phyloP scores from a whole-genome alignment of 1,140 invertebrate species.

The Anastrepha ludens region DNA sequence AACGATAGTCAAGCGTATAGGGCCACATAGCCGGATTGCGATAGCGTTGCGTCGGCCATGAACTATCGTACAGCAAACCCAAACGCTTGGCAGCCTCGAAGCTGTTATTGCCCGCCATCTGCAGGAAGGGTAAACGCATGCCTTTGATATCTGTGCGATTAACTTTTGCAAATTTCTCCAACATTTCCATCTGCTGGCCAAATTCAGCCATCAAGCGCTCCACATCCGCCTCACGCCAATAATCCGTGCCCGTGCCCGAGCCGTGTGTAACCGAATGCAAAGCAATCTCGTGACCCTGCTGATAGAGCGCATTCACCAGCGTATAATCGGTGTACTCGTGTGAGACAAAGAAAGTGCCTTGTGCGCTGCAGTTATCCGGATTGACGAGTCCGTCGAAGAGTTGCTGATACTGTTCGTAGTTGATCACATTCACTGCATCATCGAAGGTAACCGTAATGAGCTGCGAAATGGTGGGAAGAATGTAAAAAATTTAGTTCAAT shows the following conservation, averaged over 20 bases:
- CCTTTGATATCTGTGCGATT: conserved; percentile 75
- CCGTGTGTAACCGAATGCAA: conserved; percentile 79
- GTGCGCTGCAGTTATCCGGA: conserved; percentile 80
- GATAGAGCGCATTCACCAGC: conserved; percentile 79
- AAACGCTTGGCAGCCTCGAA: conserved; percentile 75
- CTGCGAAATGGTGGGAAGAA: conserved; percentile 68
- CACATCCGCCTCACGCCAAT: conserved; percentile 75
- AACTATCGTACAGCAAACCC: conserved; percentile 79
- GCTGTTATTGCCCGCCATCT: conserved; percentile 79
- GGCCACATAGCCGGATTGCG: conserved; percentile 81
- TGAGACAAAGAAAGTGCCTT: conserved; percentile 81
- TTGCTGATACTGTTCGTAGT: conserved; percentile 79
- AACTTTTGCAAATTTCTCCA: conserved; percentile 76
- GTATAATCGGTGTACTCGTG: conserved; percentile 84
- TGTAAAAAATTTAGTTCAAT: conserved; percentile 58
- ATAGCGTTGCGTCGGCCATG: conserved; percentile 78
- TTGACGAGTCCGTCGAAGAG: conserved; percentile 78
- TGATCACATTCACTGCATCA: conserved; percentile 81
- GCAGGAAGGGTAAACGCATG: conserved; percentile 81
- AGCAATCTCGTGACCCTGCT: conserved; percentile 82
- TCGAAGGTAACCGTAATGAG: conserved; percentile 83
- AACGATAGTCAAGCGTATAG: conserved; percentile 81
- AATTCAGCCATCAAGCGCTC: conserved; percentile 77
- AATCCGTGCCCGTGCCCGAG: conserved; percentile 71
- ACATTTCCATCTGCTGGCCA: conserved; percentile 75